Evolutionary conservation across 2,888 invertebrate species (phyloP).

Genomic region (Dryocosmus kuriphilus): DNA sequence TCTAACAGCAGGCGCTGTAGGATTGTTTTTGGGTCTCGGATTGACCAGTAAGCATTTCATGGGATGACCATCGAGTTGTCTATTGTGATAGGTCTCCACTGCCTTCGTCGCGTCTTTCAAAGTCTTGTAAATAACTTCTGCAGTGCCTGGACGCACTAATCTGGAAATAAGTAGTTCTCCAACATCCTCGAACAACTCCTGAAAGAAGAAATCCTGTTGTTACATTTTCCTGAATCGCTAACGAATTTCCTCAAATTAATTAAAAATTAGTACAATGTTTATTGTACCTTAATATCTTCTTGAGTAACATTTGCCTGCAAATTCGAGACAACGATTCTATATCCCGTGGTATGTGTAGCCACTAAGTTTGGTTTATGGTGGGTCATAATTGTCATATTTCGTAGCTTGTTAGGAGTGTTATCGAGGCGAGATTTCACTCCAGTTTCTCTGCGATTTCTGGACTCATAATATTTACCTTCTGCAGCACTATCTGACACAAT

Average conservation of each 20-base stretch:
- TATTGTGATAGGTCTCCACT: conserved; percentile 94
- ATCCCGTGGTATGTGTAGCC: conserved; percentile 81
- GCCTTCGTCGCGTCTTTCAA: conserved; percentile 93
- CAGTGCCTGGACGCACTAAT: conserved; percentile 91
- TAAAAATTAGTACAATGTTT: conserved; percentile 9
- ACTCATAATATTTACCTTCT: conserved; percentile 68
- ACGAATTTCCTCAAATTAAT: conserved; percentile 1
- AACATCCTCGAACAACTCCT: conserved; percentile 96
- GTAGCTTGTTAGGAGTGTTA: conserved; percentile 70
- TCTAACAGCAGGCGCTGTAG: conserved; percentile 79
- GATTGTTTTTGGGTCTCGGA: conserved; percentile 83
- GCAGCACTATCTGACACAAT: conserved; percentile 60
- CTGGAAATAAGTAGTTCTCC: conserved; percentile 91
- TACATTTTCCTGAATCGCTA: not conserved
- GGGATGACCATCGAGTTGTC: conserved; percentile 95
- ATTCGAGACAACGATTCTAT: conserved; percentile 94
- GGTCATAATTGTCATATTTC: conserved; percentile 69
- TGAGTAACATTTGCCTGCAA: conserved; percentile 91
- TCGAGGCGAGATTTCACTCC: conserved; percentile 78
- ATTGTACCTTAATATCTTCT: conserved; percentile 90
- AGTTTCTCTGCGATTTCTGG: conserved; percentile 68
- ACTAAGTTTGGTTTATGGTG: conserved; percentile 76
- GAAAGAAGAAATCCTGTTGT: conserved; percentile 19
- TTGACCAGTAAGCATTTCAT: conserved; percentile 94
- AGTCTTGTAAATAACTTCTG: conserved; percentile 93